These are phyloP conservation scores for Drosophila mayaguana DNA, from an alignment of 2,888 invertebrate genomes.

Conservation along the genomic window DNA sequence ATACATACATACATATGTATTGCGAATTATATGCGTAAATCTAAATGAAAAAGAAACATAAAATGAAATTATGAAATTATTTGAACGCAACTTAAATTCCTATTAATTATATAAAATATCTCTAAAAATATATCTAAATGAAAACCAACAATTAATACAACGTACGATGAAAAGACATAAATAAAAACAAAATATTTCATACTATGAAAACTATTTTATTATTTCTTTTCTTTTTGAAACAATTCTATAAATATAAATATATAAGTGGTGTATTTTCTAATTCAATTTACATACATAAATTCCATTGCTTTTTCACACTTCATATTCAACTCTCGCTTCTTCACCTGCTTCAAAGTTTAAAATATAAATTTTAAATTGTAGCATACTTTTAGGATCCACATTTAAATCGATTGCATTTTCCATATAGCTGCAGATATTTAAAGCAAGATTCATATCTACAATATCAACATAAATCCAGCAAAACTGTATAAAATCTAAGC, in stretches of 20 bases:
- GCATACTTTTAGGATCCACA: slow-evolving; percentile 38
- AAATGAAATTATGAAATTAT: slow-evolving; percentile 69
- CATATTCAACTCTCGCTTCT: background rate
- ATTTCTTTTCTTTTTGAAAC: background rate
- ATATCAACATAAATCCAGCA: background rate
- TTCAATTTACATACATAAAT: background rate
- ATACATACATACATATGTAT: slow-evolving; percentile 30
- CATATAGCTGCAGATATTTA: too few relatives aligned
- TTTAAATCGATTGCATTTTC: background rate
- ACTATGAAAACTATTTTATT: slow-evolving; percentile 23
- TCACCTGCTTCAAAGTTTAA: background rate
- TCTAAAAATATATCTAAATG: slow-evolving; percentile 71
- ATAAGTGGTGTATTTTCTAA: background rate
- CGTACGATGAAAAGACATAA: slow-evolving; percentile 61
- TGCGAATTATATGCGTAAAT: slow-evolving; percentile 65
- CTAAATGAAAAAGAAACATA: slow-evolving; percentile 18
- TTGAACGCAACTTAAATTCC: slow-evolving; percentile 79
- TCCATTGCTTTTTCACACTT: background rate
- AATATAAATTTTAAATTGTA: background rate
- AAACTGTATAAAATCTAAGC: background rate
- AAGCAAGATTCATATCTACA: too few relatives aligned
- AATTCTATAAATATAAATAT: background rate
- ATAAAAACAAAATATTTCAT: slow-evolving; percentile 72
- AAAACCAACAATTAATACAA: slow-evolving; percentile 72
- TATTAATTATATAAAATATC: slow-evolving; percentile 81